These are phyloP conservation scores for Heliconius cydno DNA, from an alignment of 2,888 invertebrate genomes.

Conservation along the genomic window DNA sequence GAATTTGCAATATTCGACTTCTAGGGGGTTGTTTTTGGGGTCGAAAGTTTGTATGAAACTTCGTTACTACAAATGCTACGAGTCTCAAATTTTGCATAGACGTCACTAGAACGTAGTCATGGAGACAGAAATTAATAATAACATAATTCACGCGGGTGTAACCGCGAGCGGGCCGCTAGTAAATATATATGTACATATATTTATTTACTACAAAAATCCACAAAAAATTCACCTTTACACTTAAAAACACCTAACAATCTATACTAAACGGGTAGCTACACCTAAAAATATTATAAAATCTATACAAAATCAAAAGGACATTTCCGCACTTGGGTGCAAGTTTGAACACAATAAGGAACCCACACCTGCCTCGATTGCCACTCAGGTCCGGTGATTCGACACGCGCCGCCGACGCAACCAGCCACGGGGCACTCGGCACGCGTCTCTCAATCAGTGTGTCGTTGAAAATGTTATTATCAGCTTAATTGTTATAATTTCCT, in stretches of 20 bases:
- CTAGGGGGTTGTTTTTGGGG: too few species aligned
- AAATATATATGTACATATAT: too few species aligned
- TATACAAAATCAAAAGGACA: constrained; percentile 26
- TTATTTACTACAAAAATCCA: too few species aligned
- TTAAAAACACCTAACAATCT: neutral
- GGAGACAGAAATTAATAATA: too few species aligned
- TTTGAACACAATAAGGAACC: constrained; percentile 35
- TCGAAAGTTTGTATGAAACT: too few species aligned
- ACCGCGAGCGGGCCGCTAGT: too few species aligned
- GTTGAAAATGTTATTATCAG: constrained; percentile 5
- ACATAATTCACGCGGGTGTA: too few species aligned
- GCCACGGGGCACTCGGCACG: constrained; percentile 40
- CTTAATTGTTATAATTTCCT: constrained; percentile 17
- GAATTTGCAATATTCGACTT: too few species aligned
- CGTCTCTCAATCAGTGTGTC: constrained; percentile 7
- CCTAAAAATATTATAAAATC: neutral
- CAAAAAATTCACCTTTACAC: neutral
- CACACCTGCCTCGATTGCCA: constrained; percentile 42
- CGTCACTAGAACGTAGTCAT: too few species aligned
- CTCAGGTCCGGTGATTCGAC: constrained; percentile 46
- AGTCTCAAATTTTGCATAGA: too few species aligned
- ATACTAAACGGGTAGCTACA: neutral
- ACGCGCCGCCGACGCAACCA: constrained; percentile 48
- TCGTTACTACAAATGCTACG: too few species aligned
- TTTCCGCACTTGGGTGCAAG: constrained; percentile 30